These are phyloP conservation scores for Perizoma flavofasciatum DNA, from an alignment of 2,888 invertebrate genomes.

Conservation along the genomic window DNA sequence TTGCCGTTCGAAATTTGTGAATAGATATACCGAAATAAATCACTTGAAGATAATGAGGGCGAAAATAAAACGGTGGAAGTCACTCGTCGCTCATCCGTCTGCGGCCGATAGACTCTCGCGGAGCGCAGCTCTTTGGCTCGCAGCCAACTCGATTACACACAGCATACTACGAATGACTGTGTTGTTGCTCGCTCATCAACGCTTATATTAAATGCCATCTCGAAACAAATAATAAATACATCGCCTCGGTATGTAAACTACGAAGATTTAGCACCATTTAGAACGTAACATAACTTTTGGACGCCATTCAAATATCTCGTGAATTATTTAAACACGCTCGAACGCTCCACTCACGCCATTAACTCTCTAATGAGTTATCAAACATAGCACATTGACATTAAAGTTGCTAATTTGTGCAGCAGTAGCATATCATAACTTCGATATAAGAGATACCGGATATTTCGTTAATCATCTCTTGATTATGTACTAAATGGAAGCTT, in stretches of 20 bases:
- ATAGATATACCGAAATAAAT: conserved; percentile 75
- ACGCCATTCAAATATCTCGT: conserved; percentile 66
- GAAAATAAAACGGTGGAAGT: conserved; percentile 78
- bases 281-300: conserved; percentile 61
- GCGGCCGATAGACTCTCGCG: conserved; percentile 65
- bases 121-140: conserved; percentile 59
- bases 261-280: conserved; percentile 56
- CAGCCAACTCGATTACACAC: conserved; percentile 71
- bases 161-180: conserved; percentile 54
- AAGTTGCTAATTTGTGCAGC: conserved; percentile 35
- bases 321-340: conserved; percentile 59
- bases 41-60: conserved; percentile 80
- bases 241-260: conserved; percentile 38
- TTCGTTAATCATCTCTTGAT: conserved; percentile 45
- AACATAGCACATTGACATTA: conserved; percentile 45
- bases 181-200: conserved; percentile 54
- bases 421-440: conserved; percentile 30
- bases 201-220: conserved; percentile 53
- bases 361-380: conserved; percentile 49
- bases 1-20: conserved; percentile 60
- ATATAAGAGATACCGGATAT: conserved; percentile 35
- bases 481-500: conserved; percentile 40
- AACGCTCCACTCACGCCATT: conserved; percentile 50
- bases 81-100: conserved; percentile 71
- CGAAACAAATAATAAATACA: conserved; percentile 54